These are phyloP conservation scores for Fissipunctia ypsillon DNA, from an alignment of 2,888 invertebrate species.

Conservation along the genomic window DNA sequence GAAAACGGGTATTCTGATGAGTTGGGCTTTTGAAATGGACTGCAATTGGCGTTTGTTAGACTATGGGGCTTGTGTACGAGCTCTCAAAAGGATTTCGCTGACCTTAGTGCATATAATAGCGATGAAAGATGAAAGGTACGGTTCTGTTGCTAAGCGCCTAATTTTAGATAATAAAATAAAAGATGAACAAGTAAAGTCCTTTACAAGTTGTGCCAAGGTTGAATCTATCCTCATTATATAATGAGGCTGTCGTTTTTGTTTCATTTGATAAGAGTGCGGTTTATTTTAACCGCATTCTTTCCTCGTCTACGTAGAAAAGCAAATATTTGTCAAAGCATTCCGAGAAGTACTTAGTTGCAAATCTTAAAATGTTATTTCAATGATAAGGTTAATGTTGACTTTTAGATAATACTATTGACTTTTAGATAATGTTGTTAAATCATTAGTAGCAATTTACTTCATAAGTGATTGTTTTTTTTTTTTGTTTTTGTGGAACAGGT, in stretches of 20 bases:
- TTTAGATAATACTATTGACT: neutral
- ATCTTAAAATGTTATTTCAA: neutral
- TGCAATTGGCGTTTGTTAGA: neutral
- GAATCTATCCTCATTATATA: neutral
- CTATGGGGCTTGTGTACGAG: neutral
- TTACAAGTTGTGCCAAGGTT: neutral
- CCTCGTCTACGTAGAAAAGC: neutral
- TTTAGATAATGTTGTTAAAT: neutral
- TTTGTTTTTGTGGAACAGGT: no score
- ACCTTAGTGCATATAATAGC: no score
- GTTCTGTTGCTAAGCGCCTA: no score
- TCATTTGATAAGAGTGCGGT: no score
- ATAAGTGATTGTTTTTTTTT: no score
- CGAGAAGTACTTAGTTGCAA: neutral
- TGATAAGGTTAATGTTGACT: constrained; percentile 10
- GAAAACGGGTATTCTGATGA: no score
- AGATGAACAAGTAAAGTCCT: neutral
- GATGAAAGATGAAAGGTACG: neutral
- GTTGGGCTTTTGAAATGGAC: neutral
- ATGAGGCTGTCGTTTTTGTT: no score
- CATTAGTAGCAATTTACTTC: neutral
- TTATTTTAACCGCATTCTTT: neutral
- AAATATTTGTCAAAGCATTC: neutral
- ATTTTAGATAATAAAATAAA: neutral
- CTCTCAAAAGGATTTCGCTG: neutral